Evolutionary conservation across 2,888 invertebrate species (phyloP).

Genomic region (Napeogenes inachia): DNA sequence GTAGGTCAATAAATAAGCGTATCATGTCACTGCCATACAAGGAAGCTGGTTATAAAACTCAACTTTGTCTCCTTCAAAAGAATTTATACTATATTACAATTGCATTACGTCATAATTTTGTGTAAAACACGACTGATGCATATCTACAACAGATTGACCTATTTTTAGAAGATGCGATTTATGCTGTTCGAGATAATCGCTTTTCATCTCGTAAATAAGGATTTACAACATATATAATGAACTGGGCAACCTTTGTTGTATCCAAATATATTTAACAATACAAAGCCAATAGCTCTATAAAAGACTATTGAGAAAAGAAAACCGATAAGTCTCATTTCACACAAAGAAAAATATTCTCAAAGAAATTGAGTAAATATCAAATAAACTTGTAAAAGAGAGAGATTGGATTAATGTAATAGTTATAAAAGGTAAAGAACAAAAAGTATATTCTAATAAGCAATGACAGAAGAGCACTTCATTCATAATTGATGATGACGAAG

Average conservation of each 20-base stretch:
- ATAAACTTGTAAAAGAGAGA: too few relatives aligned
- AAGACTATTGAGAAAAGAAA: too few relatives aligned
- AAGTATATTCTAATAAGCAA: conserved; percentile 9
- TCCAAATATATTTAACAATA: not conserved
- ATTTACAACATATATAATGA: conserved; percentile 12
- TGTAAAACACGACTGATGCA: not conserved
- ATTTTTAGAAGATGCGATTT: conserved; percentile 13
- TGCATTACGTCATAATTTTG: not conserved
- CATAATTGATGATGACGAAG: conserved; percentile 29
- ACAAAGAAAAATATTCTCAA: too few relatives aligned
- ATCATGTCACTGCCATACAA: conserved; percentile 18
- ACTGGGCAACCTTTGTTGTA: not conserved
- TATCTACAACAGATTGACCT: conserved; percentile 4
- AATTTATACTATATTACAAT: not conserved
- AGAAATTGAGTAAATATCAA: too few relatives aligned
- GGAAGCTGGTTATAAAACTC: conserved; percentile 6
- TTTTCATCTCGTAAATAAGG: conserved; percentile 14
- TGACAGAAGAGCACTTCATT: conserved; percentile 6
- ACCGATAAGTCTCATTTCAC: too few relatives aligned
- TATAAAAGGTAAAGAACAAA: not conserved
- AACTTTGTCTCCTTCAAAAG: not conserved
- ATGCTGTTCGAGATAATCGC: conserved; percentile 12
- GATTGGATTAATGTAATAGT: not conserved
- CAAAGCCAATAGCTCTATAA: too few relatives aligned
- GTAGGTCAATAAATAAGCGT: conserved; percentile 15